Conservation (phyloP, 2,113 vertebrate species). For the Genyomyrus donnyi region DNA sequence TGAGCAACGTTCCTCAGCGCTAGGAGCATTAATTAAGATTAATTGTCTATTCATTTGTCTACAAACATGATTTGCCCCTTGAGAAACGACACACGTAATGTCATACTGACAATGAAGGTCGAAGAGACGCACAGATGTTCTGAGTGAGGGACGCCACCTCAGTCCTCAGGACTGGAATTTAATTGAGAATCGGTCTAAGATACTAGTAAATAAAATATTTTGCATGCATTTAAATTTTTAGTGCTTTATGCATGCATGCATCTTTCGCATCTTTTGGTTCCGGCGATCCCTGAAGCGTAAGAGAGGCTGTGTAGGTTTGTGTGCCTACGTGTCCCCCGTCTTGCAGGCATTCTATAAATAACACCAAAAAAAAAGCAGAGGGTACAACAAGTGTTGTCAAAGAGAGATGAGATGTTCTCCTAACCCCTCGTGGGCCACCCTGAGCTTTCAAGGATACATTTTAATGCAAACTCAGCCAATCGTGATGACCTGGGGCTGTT, state of each 20-base stretch:
- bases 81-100: neutral
- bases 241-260: neutral
- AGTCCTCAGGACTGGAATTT: neutral
- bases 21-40: neutral
- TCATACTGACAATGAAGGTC: neutral
- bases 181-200: neutral
- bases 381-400: neutral
- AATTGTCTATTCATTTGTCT: neutral
- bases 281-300: neutral
- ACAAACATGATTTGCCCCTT: neutral
- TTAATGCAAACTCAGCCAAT: constrained; percentile 24
- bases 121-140: neutral
- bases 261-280: neutral
- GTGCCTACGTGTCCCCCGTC: neutral
- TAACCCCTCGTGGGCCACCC: neutral
- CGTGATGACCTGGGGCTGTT: constrained; percentile 27
- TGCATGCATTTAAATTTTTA: neutral
- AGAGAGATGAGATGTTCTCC: neutral
- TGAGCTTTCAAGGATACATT: constrained; percentile 20
- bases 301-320: neutral
- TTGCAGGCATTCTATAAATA: constrained; percentile 19
- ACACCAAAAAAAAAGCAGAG: neutral
- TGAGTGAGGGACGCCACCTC: neutral
- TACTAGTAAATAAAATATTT: neutral
- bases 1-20: neutral